A percentile compares a stretch with the other conserved stretches of the same genome.
phyloP scores from a whole-genome alignment of 2,113 vertebrate genomes.

The Otus sunia region DNA sequence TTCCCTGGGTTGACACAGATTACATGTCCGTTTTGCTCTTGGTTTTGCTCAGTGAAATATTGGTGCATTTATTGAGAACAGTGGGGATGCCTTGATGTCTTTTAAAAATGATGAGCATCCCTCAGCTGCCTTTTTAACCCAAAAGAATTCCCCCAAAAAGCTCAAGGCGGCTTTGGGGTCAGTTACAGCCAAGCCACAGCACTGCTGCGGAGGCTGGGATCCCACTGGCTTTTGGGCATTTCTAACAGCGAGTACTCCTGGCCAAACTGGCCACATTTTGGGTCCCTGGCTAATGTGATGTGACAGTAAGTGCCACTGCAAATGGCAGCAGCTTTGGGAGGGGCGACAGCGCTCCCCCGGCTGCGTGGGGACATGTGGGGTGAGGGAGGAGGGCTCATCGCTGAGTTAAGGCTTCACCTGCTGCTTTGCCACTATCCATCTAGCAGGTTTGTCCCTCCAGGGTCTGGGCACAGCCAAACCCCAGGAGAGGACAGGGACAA shows the following conservation, averaged over 20 bases:
- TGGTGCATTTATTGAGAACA: background rate
- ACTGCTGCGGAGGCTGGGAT: background rate
- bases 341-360: accelerated
- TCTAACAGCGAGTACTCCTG: background rate
- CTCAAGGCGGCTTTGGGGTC: background rate
- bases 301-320: conserved; percentile 27
- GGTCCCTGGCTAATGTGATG: background rate
- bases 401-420: background rate
- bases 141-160: background rate
- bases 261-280: accelerated
- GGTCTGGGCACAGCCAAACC: accelerated
- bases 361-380: accelerated
- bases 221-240: background rate
- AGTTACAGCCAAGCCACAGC: accelerated
- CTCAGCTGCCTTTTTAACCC: background rate
- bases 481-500: background rate
- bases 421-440: background rate
- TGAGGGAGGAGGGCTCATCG: background rate
- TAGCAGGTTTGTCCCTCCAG: background rate
- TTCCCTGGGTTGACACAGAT: background rate
- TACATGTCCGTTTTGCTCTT: accelerated
- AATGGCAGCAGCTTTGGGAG: background rate
- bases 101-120: background rate
- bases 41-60: background rate
- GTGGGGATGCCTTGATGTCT: background rate